phyloP scores from a whole-genome alignment of 1,140 invertebrate genomes.

The Drosophila pectinifera region DNA sequence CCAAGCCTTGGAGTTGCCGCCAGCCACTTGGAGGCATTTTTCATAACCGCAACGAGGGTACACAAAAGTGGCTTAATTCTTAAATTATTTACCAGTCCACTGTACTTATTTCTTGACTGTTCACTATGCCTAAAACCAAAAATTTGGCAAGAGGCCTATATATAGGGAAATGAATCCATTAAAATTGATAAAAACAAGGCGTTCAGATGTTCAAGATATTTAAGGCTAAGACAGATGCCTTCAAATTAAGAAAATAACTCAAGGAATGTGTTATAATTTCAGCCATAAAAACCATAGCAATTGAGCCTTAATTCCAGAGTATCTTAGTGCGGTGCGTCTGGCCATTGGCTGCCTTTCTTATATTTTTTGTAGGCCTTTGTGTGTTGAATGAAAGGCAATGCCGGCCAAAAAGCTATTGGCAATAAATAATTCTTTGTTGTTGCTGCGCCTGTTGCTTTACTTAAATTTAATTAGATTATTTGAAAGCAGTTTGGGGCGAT shows the following conservation, averaged over 20 bases:
- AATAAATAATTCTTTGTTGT: conserved; percentile 79
- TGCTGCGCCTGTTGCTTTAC: conserved; percentile 59
- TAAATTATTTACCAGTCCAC: conserved; percentile 18
- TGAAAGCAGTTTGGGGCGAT: conserved; percentile 80
- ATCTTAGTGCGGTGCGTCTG: conserved; percentile 5
- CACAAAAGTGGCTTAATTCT: conserved; percentile 32
- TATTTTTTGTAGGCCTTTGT: conserved; percentile 35
- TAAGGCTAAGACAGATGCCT: no score
- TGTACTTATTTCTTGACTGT: not conserved
- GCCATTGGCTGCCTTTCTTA: conserved; percentile 2
- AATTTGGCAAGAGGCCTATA: conserved; percentile 2
- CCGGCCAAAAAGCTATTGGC: conserved; percentile 56
- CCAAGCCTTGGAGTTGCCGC: conserved; percentile 61
- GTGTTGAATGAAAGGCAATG: conserved; percentile 75
- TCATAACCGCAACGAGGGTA: conserved; percentile 40
- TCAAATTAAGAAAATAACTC: no score
- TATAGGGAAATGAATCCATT: no score
- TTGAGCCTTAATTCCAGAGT: conserved; percentile 5
- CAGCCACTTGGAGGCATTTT: conserved; percentile 36
- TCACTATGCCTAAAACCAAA: not conserved
- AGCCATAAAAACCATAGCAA: not conserved
- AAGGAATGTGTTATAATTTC: no score
- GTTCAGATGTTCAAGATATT: no score
- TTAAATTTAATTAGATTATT: conserved; percentile 83
- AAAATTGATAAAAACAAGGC: no score